Evolutionary conservation across 2,797 vertebrate species (phyloP).

Genomic region (Gambelia wislizenii): DNA sequence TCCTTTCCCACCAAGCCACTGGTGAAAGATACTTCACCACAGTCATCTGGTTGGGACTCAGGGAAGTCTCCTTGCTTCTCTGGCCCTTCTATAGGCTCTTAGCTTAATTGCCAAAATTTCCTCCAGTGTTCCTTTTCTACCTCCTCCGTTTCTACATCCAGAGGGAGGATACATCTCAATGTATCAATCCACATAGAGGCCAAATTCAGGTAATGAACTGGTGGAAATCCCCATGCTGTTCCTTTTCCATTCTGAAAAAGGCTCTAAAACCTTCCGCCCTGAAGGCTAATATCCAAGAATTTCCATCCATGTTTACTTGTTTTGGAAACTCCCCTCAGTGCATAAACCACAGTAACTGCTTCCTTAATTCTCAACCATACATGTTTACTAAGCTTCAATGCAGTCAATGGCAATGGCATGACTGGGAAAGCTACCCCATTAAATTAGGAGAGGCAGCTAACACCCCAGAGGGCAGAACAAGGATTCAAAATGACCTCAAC

Average conservation of each 20-base stretch:
- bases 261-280: not conserved
- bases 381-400: not conserved
- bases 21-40: too few relatives aligned
- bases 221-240: not conserved
- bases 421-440: not conserved
- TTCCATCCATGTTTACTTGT: not conserved
- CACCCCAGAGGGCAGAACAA: too few relatives aligned
- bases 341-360: not conserved
- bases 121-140: too few relatives aligned
- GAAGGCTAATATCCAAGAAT: not conserved
- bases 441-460: too few relatives aligned
- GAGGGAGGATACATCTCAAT: not conserved
- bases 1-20: not conserved
- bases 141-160: not conserved
- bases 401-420: not conserved
- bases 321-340: not conserved
- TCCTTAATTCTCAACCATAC: not conserved
- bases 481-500: too few relatives aligned
- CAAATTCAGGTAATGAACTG: not conserved
- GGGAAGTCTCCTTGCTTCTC: too few relatives aligned
- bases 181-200: not conserved
- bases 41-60: not conserved
- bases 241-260: not conserved
- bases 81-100: too few relatives aligned
- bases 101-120: too few relatives aligned